phyloP scores from a whole-genome alignment of 2,113 vertebrate species.

The Brienomyrus longianalis region DNA sequence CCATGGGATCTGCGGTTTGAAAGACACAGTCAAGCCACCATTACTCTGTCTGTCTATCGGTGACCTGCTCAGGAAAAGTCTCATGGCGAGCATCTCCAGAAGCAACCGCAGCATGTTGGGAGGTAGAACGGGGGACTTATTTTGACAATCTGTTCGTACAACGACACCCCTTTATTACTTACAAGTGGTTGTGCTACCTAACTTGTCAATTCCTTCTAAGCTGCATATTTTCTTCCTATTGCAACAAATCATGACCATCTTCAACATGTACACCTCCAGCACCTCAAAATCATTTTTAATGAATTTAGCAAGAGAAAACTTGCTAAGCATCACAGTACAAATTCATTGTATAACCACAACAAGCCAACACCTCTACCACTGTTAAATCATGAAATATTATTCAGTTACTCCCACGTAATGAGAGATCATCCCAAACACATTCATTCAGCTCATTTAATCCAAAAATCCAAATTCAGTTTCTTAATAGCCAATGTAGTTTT shows the following conservation, averaged over 20 bases:
- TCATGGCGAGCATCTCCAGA: not conserved
- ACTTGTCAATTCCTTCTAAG: not conserved
- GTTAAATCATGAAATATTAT: not conserved
- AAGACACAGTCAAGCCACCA: not conserved
- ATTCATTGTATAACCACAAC: not conserved
- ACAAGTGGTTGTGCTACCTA: not conserved
- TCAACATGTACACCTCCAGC: not conserved
- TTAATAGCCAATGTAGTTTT: not conserved
- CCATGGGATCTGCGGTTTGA: constrained; percentile 51
- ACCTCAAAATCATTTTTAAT: not conserved
- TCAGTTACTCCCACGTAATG: not conserved
- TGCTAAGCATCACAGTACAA: not conserved
- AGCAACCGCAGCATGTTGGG: not conserved
- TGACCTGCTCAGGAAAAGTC: not conserved
- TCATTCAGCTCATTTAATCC: not conserved
- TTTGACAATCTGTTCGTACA: not conserved
- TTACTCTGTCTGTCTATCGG: not conserved
- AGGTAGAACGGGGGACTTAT: not conserved
- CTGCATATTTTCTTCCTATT: not conserved
- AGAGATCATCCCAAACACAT: not conserved
- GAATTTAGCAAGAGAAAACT: not conserved
- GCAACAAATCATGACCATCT: not conserved
- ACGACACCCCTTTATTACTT: not conserved
- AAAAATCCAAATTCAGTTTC: not conserved
- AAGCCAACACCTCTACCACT: not conserved